Evolutionary conservation across 2,888 invertebrate genomes (phyloP).

Genomic region (Epinotia nisella): DNA sequence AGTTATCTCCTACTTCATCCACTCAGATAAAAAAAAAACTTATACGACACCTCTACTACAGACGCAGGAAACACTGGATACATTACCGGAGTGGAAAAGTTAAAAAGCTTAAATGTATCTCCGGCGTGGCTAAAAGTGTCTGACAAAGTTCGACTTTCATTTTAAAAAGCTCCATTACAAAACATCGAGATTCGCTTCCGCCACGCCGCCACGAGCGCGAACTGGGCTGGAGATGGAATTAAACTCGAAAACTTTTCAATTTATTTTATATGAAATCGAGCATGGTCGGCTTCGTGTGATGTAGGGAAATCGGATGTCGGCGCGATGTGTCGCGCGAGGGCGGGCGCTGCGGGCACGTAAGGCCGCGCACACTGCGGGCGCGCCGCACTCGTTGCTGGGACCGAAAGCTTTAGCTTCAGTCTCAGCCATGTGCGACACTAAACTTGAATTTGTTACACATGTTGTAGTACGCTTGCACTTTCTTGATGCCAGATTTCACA

Average conservation of each 20-base stretch:
- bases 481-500: conserved; percentile 50
- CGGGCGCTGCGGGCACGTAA: conserved; percentile 10
- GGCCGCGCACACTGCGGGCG: conserved; percentile 26
- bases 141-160: conserved; percentile 85
- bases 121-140: conserved; percentile 84
- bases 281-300: conserved; percentile 63
- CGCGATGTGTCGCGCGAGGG: conserved; percentile 47
- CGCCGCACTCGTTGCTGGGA: conserved; percentile 54
- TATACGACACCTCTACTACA: conserved; percentile 76
- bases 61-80: conserved; percentile 78
- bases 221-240: conserved; percentile 76
- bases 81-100: conserved; percentile 85
- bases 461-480: conserved; percentile 53
- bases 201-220: conserved; percentile 74
- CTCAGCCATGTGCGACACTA: conserved; percentile 68
- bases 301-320: conserved; percentile 58
- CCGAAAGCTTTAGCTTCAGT: conserved; percentile 57
- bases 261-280: conserved; percentile 78
- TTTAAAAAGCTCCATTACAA: conserved; percentile 85
- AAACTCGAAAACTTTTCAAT: conserved; percentile 80
- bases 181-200: conserved; percentile 85
- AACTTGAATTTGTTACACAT: conserved; percentile 80
- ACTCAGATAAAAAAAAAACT: conserved; percentile 73
- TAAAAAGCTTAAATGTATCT: conserved; percentile 85
- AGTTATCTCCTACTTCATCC: conserved; percentile 66